phyloP scores from a whole-genome alignment of 2,888 invertebrate species.

The Drosophila nigritarsus region DNA sequence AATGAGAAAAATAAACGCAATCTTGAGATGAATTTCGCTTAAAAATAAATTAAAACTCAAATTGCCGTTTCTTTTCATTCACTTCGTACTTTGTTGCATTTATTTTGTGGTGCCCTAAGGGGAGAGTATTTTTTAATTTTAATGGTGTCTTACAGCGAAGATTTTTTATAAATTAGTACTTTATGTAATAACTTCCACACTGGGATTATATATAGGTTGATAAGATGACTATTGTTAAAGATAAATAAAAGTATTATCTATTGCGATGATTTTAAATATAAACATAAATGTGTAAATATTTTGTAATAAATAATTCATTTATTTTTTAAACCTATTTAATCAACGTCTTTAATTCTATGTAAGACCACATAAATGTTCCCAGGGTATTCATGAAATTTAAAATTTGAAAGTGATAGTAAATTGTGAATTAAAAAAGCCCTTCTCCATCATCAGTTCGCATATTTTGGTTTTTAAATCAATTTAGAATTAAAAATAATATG shows the following conservation, averaged over 20 bases:
- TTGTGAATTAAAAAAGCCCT: background rate
- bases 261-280: no score
- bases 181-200: background rate
- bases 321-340: background rate
- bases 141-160: background rate
- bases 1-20: slow-evolving; percentile 30
- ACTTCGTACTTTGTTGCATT: background rate
- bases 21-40: background rate
- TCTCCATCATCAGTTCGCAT: background rate
- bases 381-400: no score
- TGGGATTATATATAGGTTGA: background rate
- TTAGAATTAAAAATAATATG: background rate
- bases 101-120: background rate
- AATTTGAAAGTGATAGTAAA: background rate
- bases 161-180: background rate
- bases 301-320: no score
- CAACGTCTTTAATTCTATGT: no score
- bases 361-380: no score
- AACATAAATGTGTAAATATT: no score
- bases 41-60: background rate
- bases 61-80: background rate
- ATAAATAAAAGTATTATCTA: background rate
- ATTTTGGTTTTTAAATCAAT: background rate
- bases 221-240: background rate
- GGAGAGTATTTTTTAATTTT: background rate